A percentile compares a stretch with the other conserved stretches of the same genome.
phyloP scores from a whole-genome alignment of 1,140 invertebrate species.

The Drosophila serrata region DNA sequence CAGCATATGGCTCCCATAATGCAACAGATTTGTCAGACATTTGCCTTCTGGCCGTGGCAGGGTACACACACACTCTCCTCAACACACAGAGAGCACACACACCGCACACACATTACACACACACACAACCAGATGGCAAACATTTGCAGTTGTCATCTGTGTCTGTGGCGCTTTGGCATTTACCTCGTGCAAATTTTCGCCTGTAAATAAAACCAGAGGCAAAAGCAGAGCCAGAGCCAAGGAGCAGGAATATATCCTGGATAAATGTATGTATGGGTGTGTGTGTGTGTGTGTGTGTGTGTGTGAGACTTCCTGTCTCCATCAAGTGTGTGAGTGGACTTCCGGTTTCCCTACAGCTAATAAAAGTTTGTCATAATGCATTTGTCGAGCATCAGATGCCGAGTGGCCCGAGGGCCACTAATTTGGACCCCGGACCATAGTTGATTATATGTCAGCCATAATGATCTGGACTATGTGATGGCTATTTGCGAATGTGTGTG shows the following conservation, averaged over 20 bases:
- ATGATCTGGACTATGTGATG: constrained; percentile 21
- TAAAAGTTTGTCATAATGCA: constrained; percentile 64
- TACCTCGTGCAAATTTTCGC: constrained; percentile 55
- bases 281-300: not conserved
- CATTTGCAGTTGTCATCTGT: constrained; percentile 54
- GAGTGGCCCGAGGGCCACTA: constrained; percentile 21
- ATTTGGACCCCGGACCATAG: constrained; percentile 15
- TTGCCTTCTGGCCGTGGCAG: constrained; percentile 51
- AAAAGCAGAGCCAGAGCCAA: constrained; percentile 17
- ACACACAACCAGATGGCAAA: constrained; percentile 37
- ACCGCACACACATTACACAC: constrained; percentile 13
- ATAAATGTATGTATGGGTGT: not conserved
- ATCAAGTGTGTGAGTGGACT: constrained; percentile 1
- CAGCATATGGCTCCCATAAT: constrained; percentile 61
- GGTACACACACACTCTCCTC: constrained; percentile 14
- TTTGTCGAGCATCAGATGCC: constrained; percentile 25
- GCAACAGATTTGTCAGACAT: constrained; percentile 79
- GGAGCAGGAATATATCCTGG: not conserved
- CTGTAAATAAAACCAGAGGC: constrained; percentile 49
- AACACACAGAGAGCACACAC: constrained; percentile 6
- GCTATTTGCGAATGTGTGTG: not conserved
- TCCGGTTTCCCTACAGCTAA: constrained; percentile 39
- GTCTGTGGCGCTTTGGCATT: constrained; percentile 32
- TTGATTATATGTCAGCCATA: constrained; percentile 21
- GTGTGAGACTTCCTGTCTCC: constrained; percentile 15